A percentile compares a stretch with the other conserved stretches of the same genome.
phyloP scores from a whole-genome alignment of 2,888 invertebrate genomes.

The Gandaritis pyraliata region DNA sequence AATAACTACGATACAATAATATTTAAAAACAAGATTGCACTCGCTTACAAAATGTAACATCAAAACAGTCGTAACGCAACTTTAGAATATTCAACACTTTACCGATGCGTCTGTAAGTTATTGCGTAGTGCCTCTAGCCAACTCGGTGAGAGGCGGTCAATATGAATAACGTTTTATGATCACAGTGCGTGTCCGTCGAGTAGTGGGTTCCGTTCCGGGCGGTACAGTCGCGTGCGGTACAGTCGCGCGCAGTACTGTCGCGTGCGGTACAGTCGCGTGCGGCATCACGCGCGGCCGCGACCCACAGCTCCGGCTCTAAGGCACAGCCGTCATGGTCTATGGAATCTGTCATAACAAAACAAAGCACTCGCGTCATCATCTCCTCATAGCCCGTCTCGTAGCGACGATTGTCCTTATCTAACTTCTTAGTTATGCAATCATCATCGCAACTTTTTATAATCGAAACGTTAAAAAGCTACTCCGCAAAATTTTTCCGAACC shows the following conservation, averaged over 20 bases:
- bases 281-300: conserved; percentile 11
- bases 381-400: too few relatives aligned
- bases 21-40: conserved; percentile 67
- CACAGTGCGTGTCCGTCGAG: conserved; percentile 49
- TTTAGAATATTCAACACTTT: conserved; percentile 80
- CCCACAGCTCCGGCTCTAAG: conserved; percentile 52
- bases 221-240: conserved; percentile 24
- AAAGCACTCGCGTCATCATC: too few relatives aligned
- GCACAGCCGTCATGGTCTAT: conserved; percentile 84
- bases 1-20: conserved; percentile 67
- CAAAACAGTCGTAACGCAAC: conserved; percentile 63
- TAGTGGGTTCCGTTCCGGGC: conserved; percentile 22
- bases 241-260: too few relatives aligned
- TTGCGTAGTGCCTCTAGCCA: conserved; percentile 64
- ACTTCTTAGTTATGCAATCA: too few relatives aligned
- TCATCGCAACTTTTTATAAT: too few relatives aligned
- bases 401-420: too few relatives aligned
- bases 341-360: conserved; percentile 67
- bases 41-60: conserved; percentile 63
- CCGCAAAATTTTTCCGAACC: too few relatives aligned
- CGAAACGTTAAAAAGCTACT: too few relatives aligned
- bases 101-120: conserved; percentile 66
- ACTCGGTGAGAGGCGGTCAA: conserved; percentile 61
- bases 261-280: conserved; percentile 33
- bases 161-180: conserved; percentile 56